phyloP scores from a whole-genome alignment of 2,888 invertebrate species.

The Agrilus biguttatus region DNA sequence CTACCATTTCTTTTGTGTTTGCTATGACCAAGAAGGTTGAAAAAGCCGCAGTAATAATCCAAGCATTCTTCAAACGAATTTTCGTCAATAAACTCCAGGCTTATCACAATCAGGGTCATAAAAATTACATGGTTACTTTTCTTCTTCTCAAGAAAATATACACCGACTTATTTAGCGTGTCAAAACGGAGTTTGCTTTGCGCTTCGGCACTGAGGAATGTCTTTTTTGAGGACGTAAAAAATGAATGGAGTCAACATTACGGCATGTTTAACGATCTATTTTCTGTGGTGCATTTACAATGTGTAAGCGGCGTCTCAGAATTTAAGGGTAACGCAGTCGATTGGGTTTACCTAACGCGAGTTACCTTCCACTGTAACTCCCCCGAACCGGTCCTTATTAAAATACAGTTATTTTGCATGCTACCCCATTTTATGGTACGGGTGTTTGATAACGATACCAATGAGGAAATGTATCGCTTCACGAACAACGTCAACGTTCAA shows the following conservation, averaged over 20 bases:
- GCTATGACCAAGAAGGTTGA: constrained; percentile 14
- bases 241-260: constrained; percentile 14
- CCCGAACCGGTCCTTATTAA: constrained; percentile 12
- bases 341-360: constrained; percentile 19
- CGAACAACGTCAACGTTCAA: constrained; percentile 15
- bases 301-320: constrained; percentile 10
- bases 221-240: constrained; percentile 10
- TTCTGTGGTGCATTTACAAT: constrained; percentile 12
- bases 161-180: constrained; percentile 15
- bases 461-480: constrained; percentile 16
- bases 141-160: constrained; percentile 18
- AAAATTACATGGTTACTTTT: constrained; percentile 13
- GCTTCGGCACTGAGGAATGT: constrained; percentile 17
- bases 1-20: constrained; percentile 11
- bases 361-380: constrained; percentile 16
- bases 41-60: constrained; percentile 18
- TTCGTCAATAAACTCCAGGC: constrained; percentile 15
- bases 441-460: constrained; percentile 24
- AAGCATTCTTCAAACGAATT: constrained; percentile 20
- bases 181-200: constrained; percentile 11
- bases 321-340: constrained; percentile 3
- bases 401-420: constrained; percentile 17
- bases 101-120: constrained; percentile 14
- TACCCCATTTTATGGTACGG: constrained; percentile 16
- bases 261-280: constrained; percentile 15